Conservation (phyloP, 2,113 vertebrate species). For the Cottus gobio region DNA sequence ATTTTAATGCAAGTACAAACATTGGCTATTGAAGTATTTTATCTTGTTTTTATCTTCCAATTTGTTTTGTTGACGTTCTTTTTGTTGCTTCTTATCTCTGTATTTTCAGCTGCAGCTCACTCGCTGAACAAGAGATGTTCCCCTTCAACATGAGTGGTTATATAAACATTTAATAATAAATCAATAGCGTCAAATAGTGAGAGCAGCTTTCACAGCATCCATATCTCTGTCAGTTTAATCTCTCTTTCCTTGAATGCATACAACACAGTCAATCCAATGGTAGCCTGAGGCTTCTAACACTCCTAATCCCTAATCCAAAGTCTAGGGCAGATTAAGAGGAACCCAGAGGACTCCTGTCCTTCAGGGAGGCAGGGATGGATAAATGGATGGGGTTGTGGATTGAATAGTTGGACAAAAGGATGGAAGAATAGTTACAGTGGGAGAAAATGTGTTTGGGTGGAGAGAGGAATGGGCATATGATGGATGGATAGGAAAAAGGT, state of each 20-base stretch:
- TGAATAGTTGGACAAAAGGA: constrained; percentile 6
- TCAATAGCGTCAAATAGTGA: constrained; percentile 41
- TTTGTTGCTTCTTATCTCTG: constrained; percentile 15
- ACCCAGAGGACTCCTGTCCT: constrained; percentile 43
- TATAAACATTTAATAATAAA: constrained; percentile 63
- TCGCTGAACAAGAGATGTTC: constrained; percentile 14
- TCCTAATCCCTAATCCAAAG: constrained; percentile 79
- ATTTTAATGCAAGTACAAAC: background rate
- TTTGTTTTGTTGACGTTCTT: background rate
- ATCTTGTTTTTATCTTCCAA: background rate
- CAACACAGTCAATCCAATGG: constrained; percentile 44
- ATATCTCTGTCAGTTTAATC: constrained; percentile 70
- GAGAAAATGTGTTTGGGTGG: background rate
- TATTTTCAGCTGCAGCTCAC: constrained; percentile 32
- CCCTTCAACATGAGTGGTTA: constrained; percentile 36
- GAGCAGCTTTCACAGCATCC: constrained; percentile 49
- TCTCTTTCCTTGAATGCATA: constrained; percentile 67
- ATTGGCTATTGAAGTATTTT: constrained; percentile 2
- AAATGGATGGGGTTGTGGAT: constrained; percentile 11
- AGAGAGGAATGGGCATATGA: background rate
- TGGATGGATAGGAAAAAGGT: background rate
- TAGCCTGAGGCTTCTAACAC: constrained; percentile 31
- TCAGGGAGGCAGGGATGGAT: constrained; percentile 37
- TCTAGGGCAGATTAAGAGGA: constrained; percentile 74
- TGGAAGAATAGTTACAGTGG: background rate